Conservation (phyloP, 2,797 vertebrate species). For the Falco biarmicus region DNA sequence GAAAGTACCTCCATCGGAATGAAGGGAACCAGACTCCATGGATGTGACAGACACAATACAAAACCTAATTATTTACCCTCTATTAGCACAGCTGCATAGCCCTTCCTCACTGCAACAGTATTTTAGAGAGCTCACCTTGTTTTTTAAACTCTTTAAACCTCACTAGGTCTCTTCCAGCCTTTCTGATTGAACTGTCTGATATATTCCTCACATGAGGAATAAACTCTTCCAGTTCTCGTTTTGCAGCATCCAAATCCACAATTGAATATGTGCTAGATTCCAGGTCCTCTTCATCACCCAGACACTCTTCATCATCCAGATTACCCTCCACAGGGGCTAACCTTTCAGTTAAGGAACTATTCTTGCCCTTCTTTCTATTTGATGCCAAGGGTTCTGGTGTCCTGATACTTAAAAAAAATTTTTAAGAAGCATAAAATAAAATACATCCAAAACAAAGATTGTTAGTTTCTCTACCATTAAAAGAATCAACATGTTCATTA, state of each 20-base stretch:
- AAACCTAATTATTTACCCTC: not conserved
- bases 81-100: not conserved
- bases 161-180: slow-evolving; percentile 68
- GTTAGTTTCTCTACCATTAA: not conserved
- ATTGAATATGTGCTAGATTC: rapidly evolving
- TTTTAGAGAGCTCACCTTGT: slow-evolving; percentile 63
- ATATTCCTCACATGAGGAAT: slow-evolving; percentile 71
- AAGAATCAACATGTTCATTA: rapidly evolving
- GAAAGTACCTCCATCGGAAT: not conserved
- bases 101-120: not conserved
- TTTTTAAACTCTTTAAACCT: slow-evolving; percentile 77
- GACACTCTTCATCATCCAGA: not conserved
- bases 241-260: slow-evolving; percentile 35
- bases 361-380: not conserved
- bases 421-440: not conserved
- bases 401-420: not conserved
- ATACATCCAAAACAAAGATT: not conserved
- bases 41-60: not conserved
- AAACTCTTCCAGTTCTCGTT: slow-evolving; percentile 73
- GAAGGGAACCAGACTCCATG: not conserved
- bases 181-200: slow-evolving; percentile 45
- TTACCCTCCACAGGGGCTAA: not conserved
- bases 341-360: not conserved
- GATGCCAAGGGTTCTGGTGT: rapidly evolving
- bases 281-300: not conserved